These are phyloP conservation scores for Conger conger DNA, from an alignment of 2,113 vertebrate genomes.

Conservation along the genomic window DNA sequence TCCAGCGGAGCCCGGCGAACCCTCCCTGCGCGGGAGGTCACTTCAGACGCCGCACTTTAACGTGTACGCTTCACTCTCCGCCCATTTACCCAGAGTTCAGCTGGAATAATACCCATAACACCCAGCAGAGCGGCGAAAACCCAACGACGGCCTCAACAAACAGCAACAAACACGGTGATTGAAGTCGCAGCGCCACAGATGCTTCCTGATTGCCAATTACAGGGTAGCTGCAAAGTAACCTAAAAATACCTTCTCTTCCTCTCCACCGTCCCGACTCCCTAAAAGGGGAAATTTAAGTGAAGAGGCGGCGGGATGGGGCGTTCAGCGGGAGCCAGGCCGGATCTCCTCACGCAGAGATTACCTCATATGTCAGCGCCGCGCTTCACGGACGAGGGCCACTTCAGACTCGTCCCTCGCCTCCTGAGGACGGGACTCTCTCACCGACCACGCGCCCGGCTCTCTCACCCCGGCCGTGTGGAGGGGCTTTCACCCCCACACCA, in stretches of 20 bases:
- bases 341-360: too few relatives aligned
- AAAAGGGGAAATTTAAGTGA: not conserved
- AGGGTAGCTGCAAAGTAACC: not conserved
- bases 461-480: too few relatives aligned
- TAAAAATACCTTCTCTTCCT: not conserved
- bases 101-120: not conserved
- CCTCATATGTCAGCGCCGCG: too few relatives aligned
- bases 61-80: not conserved
- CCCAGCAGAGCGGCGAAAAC: not conserved
- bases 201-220: constrained; percentile 13
- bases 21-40: too few relatives aligned
- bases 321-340: too few relatives aligned
- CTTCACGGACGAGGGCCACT: too few relatives aligned
- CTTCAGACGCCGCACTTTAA: not conserved
- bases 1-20: not conserved
- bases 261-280: too few relatives aligned
- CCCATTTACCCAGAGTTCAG: not conserved
- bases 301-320: too few relatives aligned
- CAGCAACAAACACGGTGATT: constrained; percentile 27
- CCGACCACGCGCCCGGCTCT: too few relatives aligned
- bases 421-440: too few relatives aligned
- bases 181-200: constrained; percentile 1
- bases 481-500: too few relatives aligned
- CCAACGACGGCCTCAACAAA: not conserved
- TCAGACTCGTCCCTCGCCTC: too few relatives aligned